Evolutionary conservation across 2,888 invertebrate species (phyloP), one percentile per base, ranked within the genome.

Genomic region (Steinernema carpocapsae): DNA sequence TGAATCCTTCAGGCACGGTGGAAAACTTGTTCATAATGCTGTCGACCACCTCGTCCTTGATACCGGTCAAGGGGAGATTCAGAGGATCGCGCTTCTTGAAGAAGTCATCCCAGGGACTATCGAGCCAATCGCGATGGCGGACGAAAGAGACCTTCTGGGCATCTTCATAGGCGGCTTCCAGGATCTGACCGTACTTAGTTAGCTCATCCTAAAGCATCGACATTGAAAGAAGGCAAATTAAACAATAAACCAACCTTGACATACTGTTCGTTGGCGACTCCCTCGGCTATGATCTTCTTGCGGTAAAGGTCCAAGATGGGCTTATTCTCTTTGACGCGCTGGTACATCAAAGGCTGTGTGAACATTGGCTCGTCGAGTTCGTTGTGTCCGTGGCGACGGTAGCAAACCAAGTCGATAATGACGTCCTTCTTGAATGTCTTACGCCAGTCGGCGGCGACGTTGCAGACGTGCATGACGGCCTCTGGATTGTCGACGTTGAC

Each of bases 361-460:
- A 96, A 96, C 94, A 94, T 95, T 0, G 96, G 96, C 88, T 97
- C 95, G 89, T 97, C 96, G 84, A 94, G 93, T 90, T 97, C 96
- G 89, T 97, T 97, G 91, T 97, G 96, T 0, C 96, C 96, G 89
- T 94, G 94, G 80, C 94, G 92, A 52, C 96, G 91, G 89, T 97
- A 96, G 86, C 93, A 92, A 3, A 96, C 94, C 89, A 87, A 72
- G 77, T 82, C 87, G 59, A 87, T 84, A 59, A 87, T 86, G 6
- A 85, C 85, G 76, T 87, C 87, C 79, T 95, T 95, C 89, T 94
- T 94, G 92, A 94, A 97, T 73, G 93, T 94, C 79, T 94, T 91
- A 79, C 96, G 91, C 94, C 94, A 95, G 89, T 95, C 94, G 4
- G 94, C 93, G 10, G 94, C 94, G 78, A 95, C 93, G 88, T 93